Evolutionary conservation across 2,113 vertebrate genomes (phyloP).

Genomic region (Dromas ardeola): DNA sequence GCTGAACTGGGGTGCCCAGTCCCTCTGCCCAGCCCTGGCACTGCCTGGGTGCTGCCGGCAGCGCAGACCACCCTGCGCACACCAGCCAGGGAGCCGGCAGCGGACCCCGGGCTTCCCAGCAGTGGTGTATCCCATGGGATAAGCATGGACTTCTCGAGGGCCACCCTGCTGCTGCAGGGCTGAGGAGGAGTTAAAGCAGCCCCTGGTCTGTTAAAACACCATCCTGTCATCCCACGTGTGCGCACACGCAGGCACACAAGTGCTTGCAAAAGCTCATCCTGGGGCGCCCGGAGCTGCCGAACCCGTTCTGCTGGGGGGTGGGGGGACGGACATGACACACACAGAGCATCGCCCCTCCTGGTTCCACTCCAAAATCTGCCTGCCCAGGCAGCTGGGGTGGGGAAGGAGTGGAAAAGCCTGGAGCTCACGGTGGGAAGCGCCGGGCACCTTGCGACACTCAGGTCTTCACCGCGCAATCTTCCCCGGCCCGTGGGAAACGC

Average conservation of each 20-base stretch:
- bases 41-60: background rate
- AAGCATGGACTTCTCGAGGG: background rate
- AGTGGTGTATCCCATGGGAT: background rate
- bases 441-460: accelerated
- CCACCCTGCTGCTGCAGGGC: background rate
- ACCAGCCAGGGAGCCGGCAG: background rate
- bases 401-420: background rate
- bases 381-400: background rate
- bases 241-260: background rate
- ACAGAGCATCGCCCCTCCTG: background rate
- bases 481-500: background rate
- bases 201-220: background rate
- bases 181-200: background rate
- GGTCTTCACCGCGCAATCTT: background rate
- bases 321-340: background rate
- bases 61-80: background rate
- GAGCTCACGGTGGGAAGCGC: accelerated
- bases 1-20: background rate
- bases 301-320: background rate
- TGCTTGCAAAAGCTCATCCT: background rate
- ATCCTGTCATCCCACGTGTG: accelerated
- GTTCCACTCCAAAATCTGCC: background rate
- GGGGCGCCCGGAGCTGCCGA: accelerated
- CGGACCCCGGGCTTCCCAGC: background rate
- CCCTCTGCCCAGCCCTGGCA: background rate